Base-by-base conservation (phyloP, 1,140 invertebrate species). In the Lepidurus couesii region DNA sequence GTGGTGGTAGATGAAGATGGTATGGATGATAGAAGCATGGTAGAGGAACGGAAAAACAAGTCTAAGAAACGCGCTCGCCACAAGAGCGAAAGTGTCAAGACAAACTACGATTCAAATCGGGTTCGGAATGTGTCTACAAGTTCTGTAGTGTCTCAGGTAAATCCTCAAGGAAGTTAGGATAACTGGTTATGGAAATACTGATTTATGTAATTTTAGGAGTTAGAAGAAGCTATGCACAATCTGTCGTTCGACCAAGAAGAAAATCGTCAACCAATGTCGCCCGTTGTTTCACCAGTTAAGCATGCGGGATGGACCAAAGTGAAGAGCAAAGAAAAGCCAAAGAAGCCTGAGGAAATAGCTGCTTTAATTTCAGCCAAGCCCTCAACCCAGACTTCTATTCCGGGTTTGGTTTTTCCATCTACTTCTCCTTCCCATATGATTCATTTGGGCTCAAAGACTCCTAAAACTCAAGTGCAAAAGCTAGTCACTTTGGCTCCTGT, bases 1-100 rank as follows among this genome's bases (percentile, higher is more conserved):
- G 83, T 84, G 74, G 84, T 87, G 42, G 84, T 84, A 42, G 84
- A 85, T 21, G 85, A 82, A 16, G 86, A 83, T 81, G 85, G 88
- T 83, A 89, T 21, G 83, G 85, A 79, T 81, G 86, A 76, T 78
- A 76, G 73, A 84, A 84, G 44, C 65, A 78, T 42, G 73, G 21
- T n/a, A 77, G 45, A 73, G 44, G 83, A 82, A 74, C 42, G 79
- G 34, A 82, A 73, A 81, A 78, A 82, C 79, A 78, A 81, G 81
- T 65, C 26, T n/a, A 73, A 79, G 43, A 26, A 24, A 79, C 43
- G n/a, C 47, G 0, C 34, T 47, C 21, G 26, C 16, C 24, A 73
- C 34, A 77, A 45, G 44, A 44, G 78, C 65, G 43, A 75, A 79
- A 75, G 34, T 44, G 24, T n/a, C 42, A 13, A 74, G 43, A 26